Conservation (phyloP, 2,888 invertebrate species). For the Abrostola triplasia region DNA sequence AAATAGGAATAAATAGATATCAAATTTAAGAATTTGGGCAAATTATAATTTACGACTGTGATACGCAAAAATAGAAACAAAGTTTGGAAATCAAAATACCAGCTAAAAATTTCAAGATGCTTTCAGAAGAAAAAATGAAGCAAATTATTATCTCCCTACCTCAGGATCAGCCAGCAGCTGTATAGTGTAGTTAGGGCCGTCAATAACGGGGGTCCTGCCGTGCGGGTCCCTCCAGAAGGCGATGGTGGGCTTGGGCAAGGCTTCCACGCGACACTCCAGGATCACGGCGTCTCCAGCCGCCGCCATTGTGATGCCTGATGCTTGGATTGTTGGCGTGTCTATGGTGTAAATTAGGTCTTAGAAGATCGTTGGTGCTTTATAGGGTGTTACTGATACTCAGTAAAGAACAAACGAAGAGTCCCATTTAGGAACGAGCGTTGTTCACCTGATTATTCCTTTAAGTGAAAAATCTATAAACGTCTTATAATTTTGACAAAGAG, state of each 20-base stretch:
- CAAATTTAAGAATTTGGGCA: no score
- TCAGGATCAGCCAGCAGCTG: slow-evolving; percentile 89
- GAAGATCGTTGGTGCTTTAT: no score
- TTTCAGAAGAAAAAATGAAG: no score
- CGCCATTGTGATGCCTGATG: slow-evolving; percentile 93
- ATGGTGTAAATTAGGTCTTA: not conserved
- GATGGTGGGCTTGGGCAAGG: slow-evolving; percentile 93
- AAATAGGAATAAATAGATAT: no score
- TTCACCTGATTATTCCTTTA: no score
- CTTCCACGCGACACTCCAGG: slow-evolving; percentile 93
- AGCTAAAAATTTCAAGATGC: no score
- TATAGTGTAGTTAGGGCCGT: slow-evolving; percentile 92
- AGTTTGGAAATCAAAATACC: no score
- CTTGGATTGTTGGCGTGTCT: slow-evolving; percentile 94
- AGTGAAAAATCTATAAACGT: no score
- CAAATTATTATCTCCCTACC: slow-evolving; percentile 69
- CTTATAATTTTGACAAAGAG: no score
- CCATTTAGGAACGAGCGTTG: not conserved
- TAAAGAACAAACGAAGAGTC: not conserved
- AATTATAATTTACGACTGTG: no score
- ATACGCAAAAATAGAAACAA: no score
- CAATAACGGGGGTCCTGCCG: slow-evolving; percentile 92
- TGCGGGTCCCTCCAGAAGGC: slow-evolving; percentile 94
- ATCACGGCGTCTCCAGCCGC: slow-evolving; percentile 92
- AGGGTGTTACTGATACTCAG: not conserved